Evolutionary conservation across 1,140 invertebrate species (phyloP).

Genomic region (Drosophila lacertosa): DNA sequence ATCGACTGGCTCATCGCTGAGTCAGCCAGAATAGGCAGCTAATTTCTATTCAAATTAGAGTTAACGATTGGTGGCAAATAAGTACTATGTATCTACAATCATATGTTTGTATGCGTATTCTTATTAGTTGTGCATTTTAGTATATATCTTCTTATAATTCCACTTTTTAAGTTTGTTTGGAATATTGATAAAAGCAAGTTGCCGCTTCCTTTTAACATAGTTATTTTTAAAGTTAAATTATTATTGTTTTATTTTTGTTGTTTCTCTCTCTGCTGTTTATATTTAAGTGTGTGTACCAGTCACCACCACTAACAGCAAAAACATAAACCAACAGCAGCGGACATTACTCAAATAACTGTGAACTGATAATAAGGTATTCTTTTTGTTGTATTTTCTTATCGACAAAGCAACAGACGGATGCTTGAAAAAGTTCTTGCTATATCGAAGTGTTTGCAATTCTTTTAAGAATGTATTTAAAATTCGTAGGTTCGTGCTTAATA

Average conservation of each 20-base stretch:
- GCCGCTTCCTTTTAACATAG: not conserved
- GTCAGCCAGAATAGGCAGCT: not conserved
- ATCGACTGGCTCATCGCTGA: too few species aligned
- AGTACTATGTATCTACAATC: too few species aligned
- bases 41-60: not conserved
- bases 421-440: not conserved
- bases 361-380: slow-evolving; percentile 24
- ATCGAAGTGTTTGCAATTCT: not conserved
- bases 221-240: not conserved
- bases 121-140: not conserved
- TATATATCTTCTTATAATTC: not conserved
- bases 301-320: slow-evolving; percentile 21
- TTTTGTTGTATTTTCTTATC: slow-evolving; percentile 31
- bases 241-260: slow-evolving; percentile 2
- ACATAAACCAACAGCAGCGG: slow-evolving; percentile 3
- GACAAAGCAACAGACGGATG: not conserved
- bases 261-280: not conserved
- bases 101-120: too few species aligned
- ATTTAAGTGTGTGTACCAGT: slow-evolving; percentile 42
- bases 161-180: not conserved
- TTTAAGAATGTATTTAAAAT: not conserved
- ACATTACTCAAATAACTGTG: not conserved
- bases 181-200: not conserved
- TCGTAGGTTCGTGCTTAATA: not conserved
- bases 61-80: not conserved